Percentiles rank a stretch among this genome's conserved stretches.
Evolutionary conservation across 1,140 invertebrate species (phyloP).

Genomic region (Papilio xuthus): DNA sequence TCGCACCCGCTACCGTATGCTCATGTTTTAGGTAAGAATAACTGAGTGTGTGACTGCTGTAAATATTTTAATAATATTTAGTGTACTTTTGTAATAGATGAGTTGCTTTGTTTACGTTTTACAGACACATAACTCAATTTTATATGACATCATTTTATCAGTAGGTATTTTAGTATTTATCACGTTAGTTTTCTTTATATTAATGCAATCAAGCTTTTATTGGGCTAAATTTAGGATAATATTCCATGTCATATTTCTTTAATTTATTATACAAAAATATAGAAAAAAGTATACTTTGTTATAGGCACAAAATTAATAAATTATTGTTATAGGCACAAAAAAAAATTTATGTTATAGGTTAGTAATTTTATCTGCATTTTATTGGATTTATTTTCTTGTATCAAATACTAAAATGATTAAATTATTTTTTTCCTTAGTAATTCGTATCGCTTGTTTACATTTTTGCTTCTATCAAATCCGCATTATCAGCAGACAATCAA

Average conservation of each 20-base stretch:
- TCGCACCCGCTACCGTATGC: too few relatives aligned
- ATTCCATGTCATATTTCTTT: too few relatives aligned
- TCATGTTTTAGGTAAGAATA: too few relatives aligned
- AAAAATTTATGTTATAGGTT: not conserved
- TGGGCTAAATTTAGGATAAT: not conserved
- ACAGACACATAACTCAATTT: not conserved
- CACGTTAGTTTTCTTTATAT: not conserved
- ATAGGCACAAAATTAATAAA: not conserved
- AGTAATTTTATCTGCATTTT: not conserved
- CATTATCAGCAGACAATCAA: conserved; percentile 9
- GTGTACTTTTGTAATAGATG: not conserved
- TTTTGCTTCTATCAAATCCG: conserved; percentile 12
- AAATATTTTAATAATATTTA: not conserved
- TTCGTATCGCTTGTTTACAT: conserved; percentile 7
- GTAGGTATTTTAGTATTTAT: not conserved
- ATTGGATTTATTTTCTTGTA: not conserved
- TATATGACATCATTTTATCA: not conserved
- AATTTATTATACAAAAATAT: not conserved
- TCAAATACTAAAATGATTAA: not conserved
- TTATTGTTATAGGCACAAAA: not conserved
- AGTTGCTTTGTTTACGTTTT: not conserved
- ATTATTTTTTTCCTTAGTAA: not conserved
- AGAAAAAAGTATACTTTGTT: not conserved
- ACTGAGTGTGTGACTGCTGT: too few relatives aligned
- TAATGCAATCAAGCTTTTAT: not conserved